Evolutionary conservation across 2,797 vertebrate species (phyloP).

Genomic region (Dallia pectoralis): DNA sequence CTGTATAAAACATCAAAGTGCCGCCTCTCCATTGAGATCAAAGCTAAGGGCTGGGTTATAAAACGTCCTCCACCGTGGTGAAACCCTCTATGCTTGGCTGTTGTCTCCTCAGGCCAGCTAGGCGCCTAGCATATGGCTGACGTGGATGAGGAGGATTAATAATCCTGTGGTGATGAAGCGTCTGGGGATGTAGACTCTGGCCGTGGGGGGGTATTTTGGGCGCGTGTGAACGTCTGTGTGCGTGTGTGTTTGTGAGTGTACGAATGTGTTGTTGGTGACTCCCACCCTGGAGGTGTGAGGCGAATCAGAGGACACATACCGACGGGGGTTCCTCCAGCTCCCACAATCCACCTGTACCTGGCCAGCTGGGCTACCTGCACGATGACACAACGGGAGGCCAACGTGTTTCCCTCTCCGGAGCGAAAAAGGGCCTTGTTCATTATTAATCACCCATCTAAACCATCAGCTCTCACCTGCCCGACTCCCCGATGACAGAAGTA

Average conservation of each 20-base stretch:
- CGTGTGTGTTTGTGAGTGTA: not conserved
- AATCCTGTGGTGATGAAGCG: not conserved
- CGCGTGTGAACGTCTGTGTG: not conserved
- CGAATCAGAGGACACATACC: not conserved
- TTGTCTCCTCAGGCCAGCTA: not conserved
- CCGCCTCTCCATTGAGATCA: not conserved
- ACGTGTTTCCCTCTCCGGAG: not conserved
- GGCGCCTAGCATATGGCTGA: not conserved
- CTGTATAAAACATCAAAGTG: not conserved
- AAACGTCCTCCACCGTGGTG: not conserved
- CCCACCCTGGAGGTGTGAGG: not conserved
- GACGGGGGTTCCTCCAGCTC: not conserved
- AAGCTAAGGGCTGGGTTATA: not conserved
- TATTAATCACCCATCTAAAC: constrained; percentile 3
- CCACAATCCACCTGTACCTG: not conserved
- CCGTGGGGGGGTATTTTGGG: not conserved
- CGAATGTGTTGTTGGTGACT: not conserved
- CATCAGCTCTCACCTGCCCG: not conserved
- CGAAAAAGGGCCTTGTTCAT: not conserved
- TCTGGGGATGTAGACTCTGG: not conserved
- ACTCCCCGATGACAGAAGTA: not conserved
- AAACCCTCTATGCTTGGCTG: not conserved
- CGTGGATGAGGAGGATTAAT: not conserved
- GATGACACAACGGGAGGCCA: constrained; percentile 1
- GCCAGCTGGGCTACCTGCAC: too few species aligned